These are phyloP conservation scores for Meloidogyne floridensis DNA, from an alignment of 1,140 invertebrate genomes.

Conservation along the genomic window DNA sequence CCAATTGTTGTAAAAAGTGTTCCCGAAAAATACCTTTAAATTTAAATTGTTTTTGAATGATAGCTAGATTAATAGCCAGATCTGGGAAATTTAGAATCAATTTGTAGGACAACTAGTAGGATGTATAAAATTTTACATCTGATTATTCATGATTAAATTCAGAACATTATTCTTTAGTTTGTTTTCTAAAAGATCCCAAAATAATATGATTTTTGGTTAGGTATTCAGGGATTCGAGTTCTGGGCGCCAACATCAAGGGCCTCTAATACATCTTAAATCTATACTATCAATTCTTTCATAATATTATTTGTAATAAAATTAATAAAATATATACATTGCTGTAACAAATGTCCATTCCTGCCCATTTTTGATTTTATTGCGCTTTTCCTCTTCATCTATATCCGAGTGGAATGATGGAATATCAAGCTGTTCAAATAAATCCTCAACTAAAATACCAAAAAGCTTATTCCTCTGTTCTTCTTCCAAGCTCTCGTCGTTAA, in stretches of 20 bases:
- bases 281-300: too few species aligned
- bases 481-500: slow-evolving; percentile 21
- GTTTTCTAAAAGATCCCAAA: too few species aligned
- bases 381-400: not conserved
- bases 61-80: too few species aligned
- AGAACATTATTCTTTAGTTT: too few species aligned
- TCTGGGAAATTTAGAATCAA: too few species aligned
- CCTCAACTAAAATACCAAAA: slow-evolving; percentile 13
- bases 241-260: too few species aligned
- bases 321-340: slow-evolving; percentile 3
- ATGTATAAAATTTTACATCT: too few species aligned
- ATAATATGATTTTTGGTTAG: too few species aligned
- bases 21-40: slow-evolving; percentile 45
- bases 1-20: slow-evolving; percentile 56
- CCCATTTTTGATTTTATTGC: not conserved
- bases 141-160: too few species aligned
- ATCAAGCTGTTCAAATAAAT: slow-evolving; percentile 22
- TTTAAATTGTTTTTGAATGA: not conserved
- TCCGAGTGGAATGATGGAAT: not conserved
- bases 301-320: not conserved
- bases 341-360: slow-evolving; percentile 28
- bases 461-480: not conserved
- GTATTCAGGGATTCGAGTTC: too few species aligned
- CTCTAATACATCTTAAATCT: too few species aligned
- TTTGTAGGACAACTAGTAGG: not conserved